Percentiles rank a stretch among this genome's conserved stretches.
Evolutionary conservation across 1,140 invertebrate species (phyloP).

Genomic region (Drosophila orosa): DNA sequence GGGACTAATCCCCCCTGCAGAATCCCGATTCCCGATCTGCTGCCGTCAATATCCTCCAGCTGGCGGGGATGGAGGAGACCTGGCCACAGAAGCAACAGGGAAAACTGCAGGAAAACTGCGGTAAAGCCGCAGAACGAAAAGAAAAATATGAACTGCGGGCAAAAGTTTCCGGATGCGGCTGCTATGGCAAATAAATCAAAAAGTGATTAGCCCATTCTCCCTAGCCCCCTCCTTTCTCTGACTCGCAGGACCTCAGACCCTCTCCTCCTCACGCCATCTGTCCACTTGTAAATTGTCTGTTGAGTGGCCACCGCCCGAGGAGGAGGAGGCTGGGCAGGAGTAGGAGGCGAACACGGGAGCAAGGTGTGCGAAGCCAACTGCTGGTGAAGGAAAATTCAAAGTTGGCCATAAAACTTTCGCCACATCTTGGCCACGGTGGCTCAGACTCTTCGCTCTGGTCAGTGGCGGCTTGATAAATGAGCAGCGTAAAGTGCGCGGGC

Average conservation of each 20-base stretch:
- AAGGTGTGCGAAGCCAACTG: slow-evolving; percentile 55
- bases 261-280: slow-evolving; percentile 38
- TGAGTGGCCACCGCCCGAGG: slow-evolving; percentile 58
- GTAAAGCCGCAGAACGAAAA: slow-evolving; percentile 44
- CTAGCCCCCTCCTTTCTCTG: not conserved
- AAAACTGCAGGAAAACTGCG: slow-evolving; percentile 33
- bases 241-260: not conserved
- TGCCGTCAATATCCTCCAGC: slow-evolving; percentile 50
- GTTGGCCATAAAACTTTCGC: slow-evolving; percentile 80
- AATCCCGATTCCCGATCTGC: slow-evolving; percentile 16
- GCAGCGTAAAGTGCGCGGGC: slow-evolving; percentile 64
- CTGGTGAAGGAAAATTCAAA: slow-evolving; percentile 65
- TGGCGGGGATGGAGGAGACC: slow-evolving; percentile 10
- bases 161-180: slow-evolving; percentile 59
- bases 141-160: slow-evolving; percentile 68
- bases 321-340: slow-evolving; percentile 9
- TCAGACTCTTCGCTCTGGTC: slow-evolving; percentile 47
- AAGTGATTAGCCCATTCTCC: slow-evolving; percentile 70
- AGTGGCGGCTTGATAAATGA: slow-evolving; percentile 71
- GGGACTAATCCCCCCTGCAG: slow-evolving; percentile 31
- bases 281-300: slow-evolving; percentile 78
- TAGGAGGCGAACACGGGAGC: slow-evolving; percentile 33
- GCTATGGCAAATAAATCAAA: slow-evolving; percentile 76
- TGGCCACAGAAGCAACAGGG: slow-evolving; percentile 41
- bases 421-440: slow-evolving; percentile 43